Base-by-base conservation (phyloP, 2,797 vertebrate genomes). In the Microctenopoma stevenorrisi region DNA sequence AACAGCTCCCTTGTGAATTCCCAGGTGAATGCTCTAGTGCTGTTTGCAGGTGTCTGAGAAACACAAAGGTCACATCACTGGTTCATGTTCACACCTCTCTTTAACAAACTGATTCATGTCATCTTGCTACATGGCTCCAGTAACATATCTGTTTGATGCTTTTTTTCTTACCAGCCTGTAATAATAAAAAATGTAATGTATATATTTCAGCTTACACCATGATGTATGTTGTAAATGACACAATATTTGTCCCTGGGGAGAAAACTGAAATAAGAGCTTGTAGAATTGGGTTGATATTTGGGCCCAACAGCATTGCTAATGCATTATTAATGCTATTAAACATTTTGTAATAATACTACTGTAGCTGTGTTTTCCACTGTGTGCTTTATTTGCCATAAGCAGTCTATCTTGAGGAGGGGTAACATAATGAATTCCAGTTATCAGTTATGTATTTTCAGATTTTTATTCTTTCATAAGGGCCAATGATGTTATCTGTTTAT, bases 21-120 rank as follows among this genome's bases (percentile, higher is more conserved):
- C 66, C 55, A 46, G 58, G 72, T 71, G 75, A 81, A 16, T 60
- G 52, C 61, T 47, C 35, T 7, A 26, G 22, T 61, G 50, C 64
- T 55, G 70, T 73, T 72, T 18, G 15, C 74, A 75, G 67, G 67
- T 74, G 56, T 78, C 38, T 68, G 68, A 64, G 47, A 65, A 74
- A 68, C 64, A 75, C 61, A 60, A 53, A 68, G 66, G 74, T 68
- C 3, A 30, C 57, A 58, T 64, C 75, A 16, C 46, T 59, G 74
- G 51, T 76, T 68, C 53, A 37, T 76, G 68, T 71, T 33, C 50
- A 62, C 46, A 59, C 43, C 53, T 62, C 13, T n/a, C 63, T 50
- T 60, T 2, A 30, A 33, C 37, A 60, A 72, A 55, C 42, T 77
- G 78, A 79, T 72, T 79, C 65, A 37, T 75, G 64, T 75, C 61